A percentile compares a stretch with the other conserved stretches of the same genome.
phyloP scores from a whole-genome alignment of 2,888 invertebrate genomes.

The Caenorhabditis japonica region DNA sequence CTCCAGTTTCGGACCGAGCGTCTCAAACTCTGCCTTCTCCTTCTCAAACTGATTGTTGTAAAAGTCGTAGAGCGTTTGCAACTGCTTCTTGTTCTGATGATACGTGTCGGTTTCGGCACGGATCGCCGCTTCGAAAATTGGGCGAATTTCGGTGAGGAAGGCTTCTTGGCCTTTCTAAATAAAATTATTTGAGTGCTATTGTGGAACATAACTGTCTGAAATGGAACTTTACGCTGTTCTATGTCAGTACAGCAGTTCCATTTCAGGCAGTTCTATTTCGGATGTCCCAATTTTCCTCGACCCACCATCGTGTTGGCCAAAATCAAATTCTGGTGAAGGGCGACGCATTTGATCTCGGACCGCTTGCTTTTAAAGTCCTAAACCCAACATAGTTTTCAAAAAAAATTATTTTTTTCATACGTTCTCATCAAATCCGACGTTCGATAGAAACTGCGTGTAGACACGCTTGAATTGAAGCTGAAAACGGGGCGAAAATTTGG shows the following conservation, averaged over 20 bases:
- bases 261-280: too few species aligned
- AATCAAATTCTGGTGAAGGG: not conserved
- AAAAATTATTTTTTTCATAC: not conserved
- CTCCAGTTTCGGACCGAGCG: slow-evolving; percentile 19
- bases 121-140: slow-evolving; percentile 11
- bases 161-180: not conserved
- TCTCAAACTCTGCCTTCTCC: not conserved
- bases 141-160: slow-evolving; percentile 7
- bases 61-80: slow-evolving; percentile 12
- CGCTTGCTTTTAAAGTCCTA: not conserved
- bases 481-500: not conserved
- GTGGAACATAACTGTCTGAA: too few species aligned
- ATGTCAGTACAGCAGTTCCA: too few species aligned
- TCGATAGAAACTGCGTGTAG: slow-evolving; percentile 2
- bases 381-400: not conserved
- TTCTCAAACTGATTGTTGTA: slow-evolving; percentile 9
- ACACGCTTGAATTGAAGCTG: not conserved
- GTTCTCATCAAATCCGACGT: not conserved
- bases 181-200: not conserved
- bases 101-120: slow-evolving; percentile 6
- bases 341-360: not conserved
- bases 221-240: too few species aligned
- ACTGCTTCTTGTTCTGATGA: slow-evolving; percentile 1
- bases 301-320: too few species aligned
- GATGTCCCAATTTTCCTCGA: too few species aligned